A percentile compares a stretch with the other conserved stretches of the same genome.
Conservation (phyloP, 2,888 invertebrate species). For the Rhabditoides inermis region DNA sequence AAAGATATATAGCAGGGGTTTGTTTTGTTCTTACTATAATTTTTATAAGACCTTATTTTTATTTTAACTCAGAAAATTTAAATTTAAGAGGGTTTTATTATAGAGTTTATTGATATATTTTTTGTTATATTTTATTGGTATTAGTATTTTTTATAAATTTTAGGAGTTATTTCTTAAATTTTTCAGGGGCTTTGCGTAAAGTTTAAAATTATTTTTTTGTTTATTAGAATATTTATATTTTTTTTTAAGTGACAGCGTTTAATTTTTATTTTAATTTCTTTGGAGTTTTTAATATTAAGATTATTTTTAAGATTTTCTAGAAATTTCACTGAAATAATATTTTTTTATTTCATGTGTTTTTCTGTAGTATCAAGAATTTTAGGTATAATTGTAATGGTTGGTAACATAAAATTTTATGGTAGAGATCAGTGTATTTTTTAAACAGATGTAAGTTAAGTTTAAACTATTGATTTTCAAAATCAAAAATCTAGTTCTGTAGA, state of each 20-base stretch:
- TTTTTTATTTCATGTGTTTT: slow-evolving; percentile 40
- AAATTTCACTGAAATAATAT: slow-evolving; percentile 18
- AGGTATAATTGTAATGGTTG: slow-evolving; percentile 33
- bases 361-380: slow-evolving; percentile 35
- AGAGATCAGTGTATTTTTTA: slow-evolving; percentile 35
- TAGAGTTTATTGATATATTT: slow-evolving; percentile 21
- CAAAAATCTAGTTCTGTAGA: slow-evolving; percentile 39
- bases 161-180: slow-evolving; percentile 35
- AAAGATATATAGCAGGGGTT: slow-evolving; percentile 15
- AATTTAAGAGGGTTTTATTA: slow-evolving; percentile 55
- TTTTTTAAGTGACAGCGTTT: slow-evolving; percentile 36
- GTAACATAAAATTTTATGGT: slow-evolving; percentile 35
- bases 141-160: slow-evolving; percentile 55
- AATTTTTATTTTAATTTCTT: slow-evolving; percentile 40
- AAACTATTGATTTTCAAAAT: slow-evolving; percentile 45
- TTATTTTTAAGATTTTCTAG: slow-evolving; percentile 26
- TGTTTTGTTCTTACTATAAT: slow-evolving; percentile 13
- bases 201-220: slow-evolving; percentile 35
- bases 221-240: slow-evolving; percentile 35
- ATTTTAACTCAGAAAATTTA: slow-evolving; percentile 9
- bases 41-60: slow-evolving; percentile 9
- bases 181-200: slow-evolving; percentile 35
- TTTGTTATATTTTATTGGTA: slow-evolving; percentile 25
- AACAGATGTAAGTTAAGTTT: slow-evolving; percentile 40
- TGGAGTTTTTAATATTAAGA: slow-evolving; percentile 32